A percentile compares a stretch with the other conserved stretches of the same genome.
These are phyloP conservation scores for Vireo altiloquus DNA, from an alignment of 2,113 vertebrate genomes.

Conservation along the genomic window DNA sequence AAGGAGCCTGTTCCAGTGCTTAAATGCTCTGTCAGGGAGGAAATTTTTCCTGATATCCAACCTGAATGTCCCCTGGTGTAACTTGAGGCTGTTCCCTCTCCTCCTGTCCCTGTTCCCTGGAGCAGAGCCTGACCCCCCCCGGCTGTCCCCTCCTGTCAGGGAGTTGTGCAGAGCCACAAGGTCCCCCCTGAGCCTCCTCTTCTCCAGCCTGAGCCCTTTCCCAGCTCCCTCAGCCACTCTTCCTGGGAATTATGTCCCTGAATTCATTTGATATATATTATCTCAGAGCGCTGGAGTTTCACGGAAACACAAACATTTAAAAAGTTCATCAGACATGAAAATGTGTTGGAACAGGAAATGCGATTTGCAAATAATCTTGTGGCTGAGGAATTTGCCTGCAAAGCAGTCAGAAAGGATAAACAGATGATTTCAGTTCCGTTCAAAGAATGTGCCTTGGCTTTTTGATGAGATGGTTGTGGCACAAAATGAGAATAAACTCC, in stretches of 20 bases:
- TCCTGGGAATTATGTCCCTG: accelerated
- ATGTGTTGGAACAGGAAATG: background rate
- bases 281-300: background rate
- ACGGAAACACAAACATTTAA: background rate
- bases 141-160: background rate
- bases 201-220: background rate
- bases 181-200: background rate
- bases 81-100: accelerated
- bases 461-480: background rate
- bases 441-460: background rate
- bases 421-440: background rate
- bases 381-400: background rate
- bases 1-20: background rate
- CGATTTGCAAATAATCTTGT: background rate
- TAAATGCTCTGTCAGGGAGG: too few species aligned
- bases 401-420: background rate
- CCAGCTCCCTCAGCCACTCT: background rate
- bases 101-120: background rate
- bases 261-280: background rate
- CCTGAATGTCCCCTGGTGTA: accelerated
- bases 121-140: background rate
- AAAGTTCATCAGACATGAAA: background rate
- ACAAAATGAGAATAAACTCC: background rate
- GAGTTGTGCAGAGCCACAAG: background rate
- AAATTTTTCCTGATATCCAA: accelerated